phyloP scores from a whole-genome alignment of 1,140 invertebrate genomes.

The Triops longicaudatus region DNA sequence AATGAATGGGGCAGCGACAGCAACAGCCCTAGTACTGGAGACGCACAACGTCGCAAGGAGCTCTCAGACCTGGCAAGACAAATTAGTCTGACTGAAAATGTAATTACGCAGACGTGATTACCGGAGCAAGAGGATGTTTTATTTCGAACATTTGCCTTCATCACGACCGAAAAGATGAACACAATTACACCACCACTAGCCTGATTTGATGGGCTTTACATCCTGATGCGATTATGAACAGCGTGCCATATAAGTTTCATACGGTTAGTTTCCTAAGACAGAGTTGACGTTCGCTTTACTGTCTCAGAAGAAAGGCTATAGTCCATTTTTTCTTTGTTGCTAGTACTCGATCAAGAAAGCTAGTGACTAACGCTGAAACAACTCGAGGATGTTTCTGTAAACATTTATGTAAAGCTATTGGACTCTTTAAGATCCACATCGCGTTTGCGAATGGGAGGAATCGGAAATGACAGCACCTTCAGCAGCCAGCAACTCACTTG shows the following conservation, averaged over 20 bases:
- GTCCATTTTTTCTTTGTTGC: no score
- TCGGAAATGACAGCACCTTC: not conserved
- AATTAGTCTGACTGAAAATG: conserved; percentile 4
- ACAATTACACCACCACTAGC: not conserved
- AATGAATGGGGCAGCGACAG: conserved; percentile 13
- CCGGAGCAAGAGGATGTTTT: not conserved
- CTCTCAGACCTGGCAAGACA: conserved; percentile 10
- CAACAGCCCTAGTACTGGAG: not conserved
- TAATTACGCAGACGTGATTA: conserved; percentile 10
- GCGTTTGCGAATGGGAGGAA: not conserved
- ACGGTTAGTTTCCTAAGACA: no score
- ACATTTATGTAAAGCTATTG: conserved; percentile 12
- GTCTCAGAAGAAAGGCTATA: no score
- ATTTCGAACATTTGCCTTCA: not conserved
- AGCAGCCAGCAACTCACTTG: conserved; percentile 8
- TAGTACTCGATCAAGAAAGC: no score
- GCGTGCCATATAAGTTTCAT: no score
- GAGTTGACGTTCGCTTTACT: no score
- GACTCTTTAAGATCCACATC: not conserved
- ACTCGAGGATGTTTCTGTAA: not conserved
- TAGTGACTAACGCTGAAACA: no score
- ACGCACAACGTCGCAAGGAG: not conserved
- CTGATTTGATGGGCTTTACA: not conserved
- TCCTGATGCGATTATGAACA: no score
- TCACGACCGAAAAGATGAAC: not conserved